These are phyloP conservation scores for Hirtodrosophila confusa DNA, from an alignment of 2,888 invertebrate species.

Conservation along the genomic window DNA sequence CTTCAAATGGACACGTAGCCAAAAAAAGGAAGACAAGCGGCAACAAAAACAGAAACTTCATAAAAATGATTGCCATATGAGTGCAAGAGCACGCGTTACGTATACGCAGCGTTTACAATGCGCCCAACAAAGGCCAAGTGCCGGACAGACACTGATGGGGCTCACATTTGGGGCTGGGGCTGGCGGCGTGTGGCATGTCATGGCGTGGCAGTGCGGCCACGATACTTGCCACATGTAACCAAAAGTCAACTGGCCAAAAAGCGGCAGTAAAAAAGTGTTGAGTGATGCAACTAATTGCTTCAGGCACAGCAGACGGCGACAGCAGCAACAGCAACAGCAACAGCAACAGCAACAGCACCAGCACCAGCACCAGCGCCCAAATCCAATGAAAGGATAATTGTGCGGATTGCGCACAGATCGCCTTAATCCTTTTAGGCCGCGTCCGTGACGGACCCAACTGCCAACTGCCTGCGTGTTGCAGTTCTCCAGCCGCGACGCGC, in stretches of 20 bases:
- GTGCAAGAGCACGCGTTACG: constrained; percentile 58
- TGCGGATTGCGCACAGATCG: constrained; percentile 81
- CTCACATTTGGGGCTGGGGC: not conserved
- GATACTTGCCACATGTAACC: constrained; percentile 54
- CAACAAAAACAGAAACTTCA: constrained; percentile 47
- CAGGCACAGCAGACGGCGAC: constrained; percentile 42
- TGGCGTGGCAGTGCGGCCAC: not conserved
- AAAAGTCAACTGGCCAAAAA: constrained; percentile 72
- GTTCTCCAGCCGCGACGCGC: constrained; percentile 41
- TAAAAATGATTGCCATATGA: constrained; percentile 68
- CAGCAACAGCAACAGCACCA: constrained; percentile 36
- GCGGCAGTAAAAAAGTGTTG: constrained; percentile 62
- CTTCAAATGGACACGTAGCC: constrained; percentile 68
- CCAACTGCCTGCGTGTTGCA: constrained; percentile 22
- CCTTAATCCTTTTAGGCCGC: constrained; percentile 80
- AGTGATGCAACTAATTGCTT: constrained; percentile 79
- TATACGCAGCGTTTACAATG: constrained; percentile 72
- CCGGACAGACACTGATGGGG: constrained; percentile 7
- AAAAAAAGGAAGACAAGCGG: constrained; percentile 7
- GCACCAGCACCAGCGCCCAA: constrained; percentile 38
- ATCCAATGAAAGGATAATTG: constrained; percentile 78
- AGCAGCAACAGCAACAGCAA: constrained; percentile 14
- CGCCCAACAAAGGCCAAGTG: constrained; percentile 41
- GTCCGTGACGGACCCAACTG: constrained; percentile 38
- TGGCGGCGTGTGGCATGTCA: not conserved